Base-by-base conservation (phyloP, 2,797 vertebrate species). In the Acanthurus lineatus region DNA sequence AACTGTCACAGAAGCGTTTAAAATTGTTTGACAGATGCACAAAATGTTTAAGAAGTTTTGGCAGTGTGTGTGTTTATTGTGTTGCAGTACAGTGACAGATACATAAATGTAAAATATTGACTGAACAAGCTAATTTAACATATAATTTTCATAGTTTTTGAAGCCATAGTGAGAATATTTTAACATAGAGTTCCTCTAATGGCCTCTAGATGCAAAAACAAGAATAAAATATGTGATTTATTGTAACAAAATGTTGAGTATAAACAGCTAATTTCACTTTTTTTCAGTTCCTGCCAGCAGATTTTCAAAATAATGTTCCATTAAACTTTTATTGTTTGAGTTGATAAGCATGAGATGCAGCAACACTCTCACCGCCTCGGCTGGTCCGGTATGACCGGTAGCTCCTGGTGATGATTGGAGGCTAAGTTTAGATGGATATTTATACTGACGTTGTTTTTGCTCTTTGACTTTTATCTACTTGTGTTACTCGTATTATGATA, bases 391-490 rank as follows among this genome's bases (percentile, higher is more conserved):
- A 4, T 48, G 67, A 58, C 54, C 44, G 3, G 68, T 19, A 59
- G 68, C 56, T 49, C 22, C 5, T 40, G 28, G 45, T 22, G 68
- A 49, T 69, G 32, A 49, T 51, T 59, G 68, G 19, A 45, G 9
- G 45, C 68, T 70, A 42, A 71, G n/a, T 59, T 40, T 52, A 51
- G 69, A 71, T 1, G 20, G 20, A 44, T 61, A 61, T 71, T 71
- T 38, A 48, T 38, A 48, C 4, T 11, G 67, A 59, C 5, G 22
- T 38, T 5, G n/a, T n/a, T n/a, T n/a, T n/a, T n/a, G n/a, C n/a
- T n/a, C n/a, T n/a, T n/a, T n/a, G n/a, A n/a, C n/a, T n/a, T n/a
- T n/a, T n/a, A n/a, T n/a, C n/a, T n/a, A n/a, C n/a, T n/a, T n/a
- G n/a, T n/a, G n/a, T n/a, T n/a, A n/a, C n/a, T n/a, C n/a, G n/a